Percentiles rank a stretch among this genome's conserved stretches.
phyloP scores from a whole-genome alignment of 2,888 invertebrate species.

The Troides aeacus region DNA sequence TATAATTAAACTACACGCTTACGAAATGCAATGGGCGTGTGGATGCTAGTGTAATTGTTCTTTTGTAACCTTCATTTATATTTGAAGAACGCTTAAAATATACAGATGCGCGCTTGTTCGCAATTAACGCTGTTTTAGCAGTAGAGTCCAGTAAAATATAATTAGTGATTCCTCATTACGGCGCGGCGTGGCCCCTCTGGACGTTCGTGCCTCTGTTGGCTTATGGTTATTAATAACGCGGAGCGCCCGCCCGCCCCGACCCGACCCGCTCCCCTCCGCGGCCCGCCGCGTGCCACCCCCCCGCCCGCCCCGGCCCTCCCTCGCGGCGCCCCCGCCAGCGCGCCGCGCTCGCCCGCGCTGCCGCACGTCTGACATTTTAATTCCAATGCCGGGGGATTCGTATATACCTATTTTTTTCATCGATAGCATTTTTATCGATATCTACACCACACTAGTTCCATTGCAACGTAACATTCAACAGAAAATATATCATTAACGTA shows the following conservation, averaged over 20 bases:
- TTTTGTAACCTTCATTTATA: constrained; percentile 9
- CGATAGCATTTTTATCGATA: constrained; percentile 70
- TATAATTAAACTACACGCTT: background rate
- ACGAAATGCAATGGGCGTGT: background rate
- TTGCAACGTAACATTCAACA: constrained; percentile 15
- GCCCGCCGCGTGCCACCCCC: constrained; percentile 39
- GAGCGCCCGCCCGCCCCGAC: constrained; percentile 49
- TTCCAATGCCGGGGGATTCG: constrained; percentile 70
- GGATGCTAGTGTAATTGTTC: constrained; percentile 2
- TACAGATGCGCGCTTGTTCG: constrained; percentile 40
- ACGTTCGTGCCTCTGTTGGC: constrained; percentile 80
- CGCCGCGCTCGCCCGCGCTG: constrained; percentile 64
- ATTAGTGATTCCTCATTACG: constrained; percentile 80
- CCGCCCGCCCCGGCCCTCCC: constrained; percentile 45
- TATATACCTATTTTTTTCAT: constrained; percentile 56
- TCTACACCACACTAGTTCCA: constrained; percentile 51
- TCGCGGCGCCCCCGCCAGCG: constrained; percentile 44
- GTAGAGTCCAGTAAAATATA: constrained; percentile 78
- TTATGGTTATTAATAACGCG: constrained; percentile 80
- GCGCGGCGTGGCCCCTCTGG: constrained; percentile 77
- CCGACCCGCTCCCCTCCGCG: constrained; percentile 32
- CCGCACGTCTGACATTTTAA: constrained; percentile 80
- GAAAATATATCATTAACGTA: background rate
- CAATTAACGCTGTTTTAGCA: constrained; percentile 67
- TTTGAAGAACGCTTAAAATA: constrained; percentile 35